Conservation (phyloP, 2,113 vertebrate species). For the Piliocolobus tephrosceles region DNA sequence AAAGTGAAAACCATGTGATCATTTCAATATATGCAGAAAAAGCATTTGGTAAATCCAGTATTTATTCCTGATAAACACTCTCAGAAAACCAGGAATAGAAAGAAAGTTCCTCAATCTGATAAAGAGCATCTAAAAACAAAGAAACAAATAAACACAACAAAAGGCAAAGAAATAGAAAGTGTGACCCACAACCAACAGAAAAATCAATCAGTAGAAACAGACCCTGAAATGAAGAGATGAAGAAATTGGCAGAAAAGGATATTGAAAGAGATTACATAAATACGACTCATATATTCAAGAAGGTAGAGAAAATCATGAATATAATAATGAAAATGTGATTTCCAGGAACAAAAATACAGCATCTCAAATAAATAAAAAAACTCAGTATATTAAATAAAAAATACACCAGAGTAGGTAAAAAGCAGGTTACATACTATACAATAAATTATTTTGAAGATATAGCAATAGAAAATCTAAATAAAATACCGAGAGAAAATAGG, state of each 20-base stretch:
- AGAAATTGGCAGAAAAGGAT: neutral
- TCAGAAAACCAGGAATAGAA: neutral
- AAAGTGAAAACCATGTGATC: neutral
- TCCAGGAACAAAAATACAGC: neutral
- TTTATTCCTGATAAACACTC: neutral
- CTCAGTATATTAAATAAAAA: neutral
- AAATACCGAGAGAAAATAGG: neutral
- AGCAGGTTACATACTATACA: neutral
- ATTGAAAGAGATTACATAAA: neutral
- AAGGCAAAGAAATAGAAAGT: neutral
- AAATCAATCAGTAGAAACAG: neutral
- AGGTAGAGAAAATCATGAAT: neutral
- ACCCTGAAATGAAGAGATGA: constrained; percentile 4
- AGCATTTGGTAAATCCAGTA: neutral
- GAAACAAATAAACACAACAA: neutral
- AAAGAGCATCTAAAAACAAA: neutral
- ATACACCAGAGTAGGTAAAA: neutral
- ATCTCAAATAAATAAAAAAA: constrained; percentile 25
- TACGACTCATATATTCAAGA: neutral
- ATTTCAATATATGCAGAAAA: neutral
- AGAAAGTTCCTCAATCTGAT: neutral
- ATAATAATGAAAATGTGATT: neutral
- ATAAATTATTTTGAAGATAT: neutral
- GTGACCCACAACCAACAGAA: neutral
- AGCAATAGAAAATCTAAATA: neutral